Base-by-base conservation (phyloP, 2,797 vertebrate species). In the Falco berigora region DNA sequence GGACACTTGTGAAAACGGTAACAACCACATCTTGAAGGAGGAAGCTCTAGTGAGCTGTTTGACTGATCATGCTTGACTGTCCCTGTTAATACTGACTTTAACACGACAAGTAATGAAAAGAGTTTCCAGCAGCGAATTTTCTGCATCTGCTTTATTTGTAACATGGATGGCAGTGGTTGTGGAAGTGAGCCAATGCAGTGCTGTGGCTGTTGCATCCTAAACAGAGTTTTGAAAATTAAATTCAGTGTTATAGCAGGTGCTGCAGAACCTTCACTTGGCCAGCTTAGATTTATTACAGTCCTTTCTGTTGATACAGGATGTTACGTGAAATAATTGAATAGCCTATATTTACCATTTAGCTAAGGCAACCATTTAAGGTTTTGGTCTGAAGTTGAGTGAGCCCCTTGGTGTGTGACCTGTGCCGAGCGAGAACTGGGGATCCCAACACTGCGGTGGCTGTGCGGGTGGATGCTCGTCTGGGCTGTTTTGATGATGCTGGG, bases 51-150 rank as follows among this genome's bases (percentile, higher is more conserved):
- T 8, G 12, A 90, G 63, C 56, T 53, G 4, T 85, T 87, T 32
- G 58, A 32, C 56, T 94, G 59, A 40, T 38, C 4, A 1, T 47
- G 56, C 30, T 94, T 77, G 66, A 32, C 55, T 47, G 53, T 78
- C 52, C 30, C 30, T 88, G 16, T 63, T 92, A 77, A 55, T 68
- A 32, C 30, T 74, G 76, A 28, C 69, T 86, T 14, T 87, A 92
- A 42, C 28, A 62, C n/a, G 24, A 30, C n/a, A 46, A 46, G n/a
- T 81, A 72, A 49, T 63, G 36, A 78, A 74, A 28, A 81, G 52
- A 74, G 36, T 92, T 94, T 83, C 56, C 68, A 94, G 56, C 72
- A 87, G 67, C 92, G 91, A 38, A 73, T 91, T 75, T 90, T 92
- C 78, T 92, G 63, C 53, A 63, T 82, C 72, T 95, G 74, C 58